Evolutionary conservation across 2,888 invertebrate species (phyloP).

Genomic region (Drosophila neonasuta): DNA sequence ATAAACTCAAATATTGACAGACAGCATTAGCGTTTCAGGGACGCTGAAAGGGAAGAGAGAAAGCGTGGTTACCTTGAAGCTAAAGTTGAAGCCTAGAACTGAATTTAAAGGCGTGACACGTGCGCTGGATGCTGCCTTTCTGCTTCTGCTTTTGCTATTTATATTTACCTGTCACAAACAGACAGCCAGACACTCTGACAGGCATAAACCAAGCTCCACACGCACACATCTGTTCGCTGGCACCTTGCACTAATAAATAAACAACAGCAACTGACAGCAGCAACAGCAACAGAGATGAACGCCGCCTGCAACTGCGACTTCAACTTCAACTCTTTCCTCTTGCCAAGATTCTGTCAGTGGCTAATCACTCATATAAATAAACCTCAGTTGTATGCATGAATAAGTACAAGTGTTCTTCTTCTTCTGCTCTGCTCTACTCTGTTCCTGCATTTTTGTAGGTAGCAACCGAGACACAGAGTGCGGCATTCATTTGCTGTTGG

Average conservation of each 20-base stretch:
- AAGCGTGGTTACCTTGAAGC: not conserved
- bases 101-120: slow-evolving; percentile 45
- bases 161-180: slow-evolving; percentile 71
- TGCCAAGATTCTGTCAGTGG: slow-evolving; percentile 45
- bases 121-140: slow-evolving; percentile 34
- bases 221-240: slow-evolving; percentile 26
- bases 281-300: slow-evolving; percentile 31
- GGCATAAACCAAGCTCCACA: slow-evolving; percentile 28
- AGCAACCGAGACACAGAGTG: slow-evolving; percentile 48
- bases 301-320: slow-evolving; percentile 11
- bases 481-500: slow-evolving; percentile 41
- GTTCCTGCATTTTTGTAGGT: slow-evolving; percentile 33
- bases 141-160: slow-evolving; percentile 37
- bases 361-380: slow-evolving; percentile 76
- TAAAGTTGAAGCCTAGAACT: not conserved
- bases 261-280: slow-evolving; percentile 43
- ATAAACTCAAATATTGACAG: slow-evolving; percentile 66
- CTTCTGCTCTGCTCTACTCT: not conserved
- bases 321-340: not conserved
- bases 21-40: slow-evolving; percentile 35
- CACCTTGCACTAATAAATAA: slow-evolving; percentile 73
- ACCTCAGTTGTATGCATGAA: slow-evolving; percentile 33
- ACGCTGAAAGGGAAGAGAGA: not conserved
- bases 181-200: slow-evolving; percentile 40
- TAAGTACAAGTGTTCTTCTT: not conserved